Base-by-base conservation (phyloP, 2,797 vertebrate species). In the Rhinoraja longicauda region DNA sequence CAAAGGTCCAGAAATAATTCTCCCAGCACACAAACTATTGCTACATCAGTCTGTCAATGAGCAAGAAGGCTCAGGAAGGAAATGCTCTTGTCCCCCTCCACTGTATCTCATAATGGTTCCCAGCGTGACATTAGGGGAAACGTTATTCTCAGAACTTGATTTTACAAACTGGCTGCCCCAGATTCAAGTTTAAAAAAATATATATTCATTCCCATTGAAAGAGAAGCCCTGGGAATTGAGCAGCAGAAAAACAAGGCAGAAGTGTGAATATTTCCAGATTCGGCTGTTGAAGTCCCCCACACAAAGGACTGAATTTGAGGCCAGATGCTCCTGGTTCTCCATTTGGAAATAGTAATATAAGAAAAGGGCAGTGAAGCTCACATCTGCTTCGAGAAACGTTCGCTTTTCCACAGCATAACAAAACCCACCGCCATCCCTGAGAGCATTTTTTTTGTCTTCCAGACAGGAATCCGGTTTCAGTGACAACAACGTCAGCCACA, bases 201-300 rank as follows among this genome's bases (percentile, higher is more conserved):
- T n/a, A n/a, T n/a, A n/a, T n/a, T n/a, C n/a, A n/a, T n/a, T n/a
- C 70, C 84, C 32, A 59, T 36, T 36, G 84, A 64, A 67, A 32
- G 59, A 36, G 36, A 64, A 67, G 84, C 84, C 24, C 59, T 67
- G 84, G 84, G 84, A 88, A 64, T 67, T 64, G 84, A 88, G 17
- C n/a, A 88, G 24, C 64, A 67, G 19, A 13, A 67, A 67, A 72
- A 72, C 64, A 88, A 32, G 39, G 84, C n/a, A 86, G 82, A 57
- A 86, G 57, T 29, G 29, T 64, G 29, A 86, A 62, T 19, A 88
- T 32, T 88, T 88, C 84, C 59, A 67, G 32, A 88, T 64, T 88
- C 67, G 84, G n/a, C 62, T 21, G 15, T 67, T 86, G 82, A 86
- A 32, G 4, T 59, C 64, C 8, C 67, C 84, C 59, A 21, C 15